Base-by-base conservation (phyloP, 2,113 vertebrate species). In the Lontra canadensis region DNA sequence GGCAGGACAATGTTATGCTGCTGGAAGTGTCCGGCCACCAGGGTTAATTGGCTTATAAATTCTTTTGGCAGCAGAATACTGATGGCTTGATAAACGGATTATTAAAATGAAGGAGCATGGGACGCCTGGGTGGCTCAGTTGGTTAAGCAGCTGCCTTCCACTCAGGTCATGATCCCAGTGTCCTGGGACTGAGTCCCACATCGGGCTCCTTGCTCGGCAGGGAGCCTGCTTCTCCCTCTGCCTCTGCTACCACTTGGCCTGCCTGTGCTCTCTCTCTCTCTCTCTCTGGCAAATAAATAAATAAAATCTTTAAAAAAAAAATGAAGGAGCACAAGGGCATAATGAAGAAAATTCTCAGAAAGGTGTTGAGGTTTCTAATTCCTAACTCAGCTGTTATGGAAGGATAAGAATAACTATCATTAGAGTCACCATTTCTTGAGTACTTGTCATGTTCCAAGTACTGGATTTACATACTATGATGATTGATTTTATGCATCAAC, bases 11-110 rank as follows among this genome's bases (percentile, higher is more conserved):
- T 42, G 59, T 92, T 71, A 52, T 79, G 71, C n/a, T 90, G 57
- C n/a, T 82, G n/a, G 69, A 85, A 80, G 14, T 73, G 39, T 78
- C 84, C 17, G 5, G 84, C 39, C 59, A 94, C 61, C 65, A 49
- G 59, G 84, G 92, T 88, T 98, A 97, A 97, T 93, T 92, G 52
- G 90, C 84, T 95, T 96, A 90, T 93, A 96, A 94, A 97, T 97
- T 96, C 65, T 82, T 94, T 94, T 88, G 95, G 59, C 88, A 95
- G 63, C 44, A 90, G 81, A 94, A 96, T 95, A 88, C 39, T 74
- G 63, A 92, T 90, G 42, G 23, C 90, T 96, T 88, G 90, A 96
- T 95, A 92, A 76, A 95, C 25, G 6, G 69, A 49, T 90, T 84
- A 79, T 80, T 96, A 95, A 67, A 73, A 87, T 85, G 86, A 97